Percentiles rank a stretch among this genome's conserved stretches.
phyloP scores from a whole-genome alignment of 2,113 vertebrate genomes.

The Hemiprocne comata region DNA sequence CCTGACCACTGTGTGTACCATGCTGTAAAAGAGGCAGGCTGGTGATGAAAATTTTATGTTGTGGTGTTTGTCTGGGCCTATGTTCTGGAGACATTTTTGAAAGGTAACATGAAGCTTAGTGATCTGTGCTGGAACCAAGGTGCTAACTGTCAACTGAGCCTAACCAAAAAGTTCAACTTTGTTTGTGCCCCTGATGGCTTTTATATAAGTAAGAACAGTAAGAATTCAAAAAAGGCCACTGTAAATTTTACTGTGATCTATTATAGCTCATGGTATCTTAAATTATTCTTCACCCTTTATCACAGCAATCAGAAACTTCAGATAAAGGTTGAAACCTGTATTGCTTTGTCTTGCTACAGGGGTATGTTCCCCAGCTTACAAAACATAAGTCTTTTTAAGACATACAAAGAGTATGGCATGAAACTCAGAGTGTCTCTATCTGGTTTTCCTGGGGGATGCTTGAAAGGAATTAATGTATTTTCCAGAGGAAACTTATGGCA shows the following conservation, averaged over 20 bases:
- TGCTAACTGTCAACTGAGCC: background rate
- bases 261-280: constrained; percentile 29
- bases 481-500: constrained; percentile 38
- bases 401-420: background rate
- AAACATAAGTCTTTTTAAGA: background rate
- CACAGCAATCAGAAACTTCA: constrained; percentile 7
- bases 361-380: background rate
- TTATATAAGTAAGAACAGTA: background rate
- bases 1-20: background rate
- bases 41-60: background rate
- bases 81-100: background rate
- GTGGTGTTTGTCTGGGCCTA: background rate
- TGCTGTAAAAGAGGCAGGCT: background rate
- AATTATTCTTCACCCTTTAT: constrained; percentile 31
- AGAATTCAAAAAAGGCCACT: background rate
- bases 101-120: background rate
- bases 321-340: background rate
- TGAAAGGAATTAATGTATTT: constrained; percentile 64
- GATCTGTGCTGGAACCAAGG: background rate
- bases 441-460: background rate
- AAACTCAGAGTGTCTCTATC: constrained; percentile 41
- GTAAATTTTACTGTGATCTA: constrained; percentile 28
- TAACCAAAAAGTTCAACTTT: background rate
- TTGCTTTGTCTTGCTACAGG: background rate
- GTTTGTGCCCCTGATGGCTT: background rate